A percentile compares a stretch with the other conserved stretches of the same genome.
These are phyloP conservation scores for Plebejus argus DNA, from an alignment of 2,888 invertebrate species.

Conservation along the genomic window DNA sequence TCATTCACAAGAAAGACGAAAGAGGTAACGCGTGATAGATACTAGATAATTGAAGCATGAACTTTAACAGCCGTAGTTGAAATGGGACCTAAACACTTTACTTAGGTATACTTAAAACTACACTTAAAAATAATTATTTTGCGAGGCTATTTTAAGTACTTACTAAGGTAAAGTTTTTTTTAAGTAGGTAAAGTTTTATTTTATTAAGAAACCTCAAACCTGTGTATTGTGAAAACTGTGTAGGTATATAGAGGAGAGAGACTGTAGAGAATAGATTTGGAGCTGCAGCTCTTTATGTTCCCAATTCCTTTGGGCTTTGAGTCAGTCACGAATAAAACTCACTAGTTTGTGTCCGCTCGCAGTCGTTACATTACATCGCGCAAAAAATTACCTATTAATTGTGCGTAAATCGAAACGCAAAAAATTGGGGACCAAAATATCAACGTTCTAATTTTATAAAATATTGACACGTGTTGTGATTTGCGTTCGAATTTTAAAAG, in stretches of 20 bases:
- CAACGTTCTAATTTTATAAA: conserved; percentile 31
- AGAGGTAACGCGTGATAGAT: no score
- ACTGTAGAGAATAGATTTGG: conserved; percentile 23
- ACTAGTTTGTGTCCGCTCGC: conserved; percentile 61
- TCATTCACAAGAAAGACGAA: no score
- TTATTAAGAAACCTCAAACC: neutral
- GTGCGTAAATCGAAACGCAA: conserved; percentile 36
- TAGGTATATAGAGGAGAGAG: no score
- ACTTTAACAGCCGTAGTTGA: no score
- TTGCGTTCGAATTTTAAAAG: conserved; percentile 24
- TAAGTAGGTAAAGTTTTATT: neutral
- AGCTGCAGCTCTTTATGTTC: conserved; percentile 43
- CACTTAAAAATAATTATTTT: no score
- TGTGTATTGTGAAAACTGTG: no score
- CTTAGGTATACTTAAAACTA: no score
- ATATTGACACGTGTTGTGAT: conserved; percentile 29
- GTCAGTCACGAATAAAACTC: conserved; percentile 54
- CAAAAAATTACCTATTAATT: conserved; percentile 42
- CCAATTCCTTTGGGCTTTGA: conserved; percentile 34
- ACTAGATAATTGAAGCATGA: no score
- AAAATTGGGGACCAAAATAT: conserved; percentile 25
- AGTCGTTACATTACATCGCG: conserved; percentile 57
- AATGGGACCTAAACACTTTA: no score
- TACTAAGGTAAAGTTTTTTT: no score
- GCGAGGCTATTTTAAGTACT: no score